Percentiles rank a stretch among this genome's conserved stretches.
Conservation (phyloP, 2,888 invertebrate genomes). For the Hymenopus coronatus region DNA sequence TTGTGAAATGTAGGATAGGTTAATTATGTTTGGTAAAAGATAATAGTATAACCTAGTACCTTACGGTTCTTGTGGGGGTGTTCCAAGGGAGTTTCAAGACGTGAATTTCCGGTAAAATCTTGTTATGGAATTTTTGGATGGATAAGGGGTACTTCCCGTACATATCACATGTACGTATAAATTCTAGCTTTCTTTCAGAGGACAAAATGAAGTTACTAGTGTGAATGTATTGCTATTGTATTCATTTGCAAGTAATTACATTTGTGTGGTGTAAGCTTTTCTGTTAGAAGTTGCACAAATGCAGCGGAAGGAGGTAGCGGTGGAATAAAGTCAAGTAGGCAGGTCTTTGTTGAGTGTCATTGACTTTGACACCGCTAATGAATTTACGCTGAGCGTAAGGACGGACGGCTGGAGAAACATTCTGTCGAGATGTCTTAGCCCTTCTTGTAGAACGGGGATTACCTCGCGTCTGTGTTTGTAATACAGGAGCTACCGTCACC, state of each 20-base stretch:
- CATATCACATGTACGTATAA: no score
- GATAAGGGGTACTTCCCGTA: no score
- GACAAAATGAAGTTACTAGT: no score
- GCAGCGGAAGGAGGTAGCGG: background rate
- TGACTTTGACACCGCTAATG: background rate
- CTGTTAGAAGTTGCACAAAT: background rate
- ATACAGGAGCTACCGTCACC: background rate
- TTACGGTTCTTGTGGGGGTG: no score
- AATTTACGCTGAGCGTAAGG: background rate
- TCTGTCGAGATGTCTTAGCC: background rate
- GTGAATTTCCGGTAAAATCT: no score
- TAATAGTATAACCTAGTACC: no score
- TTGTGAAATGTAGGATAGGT: no score
- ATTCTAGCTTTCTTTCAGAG: no score
- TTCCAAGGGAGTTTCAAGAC: no score
- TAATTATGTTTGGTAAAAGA: no score
- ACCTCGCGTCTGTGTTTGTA: background rate
- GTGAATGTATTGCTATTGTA: background rate
- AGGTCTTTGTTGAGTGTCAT: background rate
- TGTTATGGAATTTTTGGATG: no score
- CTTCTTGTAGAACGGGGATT: background rate
- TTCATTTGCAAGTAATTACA: background rate
- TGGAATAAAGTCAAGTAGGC: background rate
- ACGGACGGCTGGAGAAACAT: background rate
- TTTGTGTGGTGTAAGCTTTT: background rate